Conservation (phyloP, 2,797 vertebrate species). For the Melanotaenia maccullochi region DNA sequence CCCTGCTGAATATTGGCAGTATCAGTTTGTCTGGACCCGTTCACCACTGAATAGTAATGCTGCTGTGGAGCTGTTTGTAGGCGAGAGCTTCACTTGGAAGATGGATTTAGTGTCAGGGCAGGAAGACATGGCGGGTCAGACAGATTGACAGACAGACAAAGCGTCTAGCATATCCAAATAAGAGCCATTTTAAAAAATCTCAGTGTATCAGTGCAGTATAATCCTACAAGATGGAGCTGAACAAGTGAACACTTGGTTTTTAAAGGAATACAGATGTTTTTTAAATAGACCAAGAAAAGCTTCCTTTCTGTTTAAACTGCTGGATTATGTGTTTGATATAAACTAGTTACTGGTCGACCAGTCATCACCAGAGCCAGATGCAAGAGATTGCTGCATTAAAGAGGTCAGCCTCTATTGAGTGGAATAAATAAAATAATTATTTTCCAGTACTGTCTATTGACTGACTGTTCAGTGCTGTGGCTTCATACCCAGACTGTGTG, state of each 20-base stretch:
- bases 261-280: not conserved
- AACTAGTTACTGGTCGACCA: not conserved
- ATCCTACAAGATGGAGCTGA: not conserved
- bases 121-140: conserved; percentile 26
- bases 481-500: conserved; percentile 49
- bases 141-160: conserved; percentile 32
- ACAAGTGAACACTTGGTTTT: not conserved
- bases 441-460: conserved; percentile 53
- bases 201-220: no score
- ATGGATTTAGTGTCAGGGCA: conserved; percentile 46
- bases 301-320: not conserved
- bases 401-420: conserved; percentile 49
- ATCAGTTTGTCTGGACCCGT: conserved; percentile 50
- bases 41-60: conserved; percentile 63
- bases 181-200: not conserved
- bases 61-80: conserved; percentile 18
- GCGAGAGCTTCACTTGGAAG: conserved; percentile 29
- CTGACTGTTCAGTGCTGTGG: conserved; percentile 40
- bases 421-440: conserved; percentile 54
- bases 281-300: not conserved
- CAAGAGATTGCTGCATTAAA: conserved; percentile 37
- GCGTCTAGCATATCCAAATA: conserved; percentile 17
- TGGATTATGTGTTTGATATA: conserved; percentile 17
- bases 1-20: conserved; percentile 41
- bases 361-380: conserved; percentile 41